Evolutionary conservation across 2,113 vertebrate species (phyloP).

Genomic region (Addax nasomaculatus): DNA sequence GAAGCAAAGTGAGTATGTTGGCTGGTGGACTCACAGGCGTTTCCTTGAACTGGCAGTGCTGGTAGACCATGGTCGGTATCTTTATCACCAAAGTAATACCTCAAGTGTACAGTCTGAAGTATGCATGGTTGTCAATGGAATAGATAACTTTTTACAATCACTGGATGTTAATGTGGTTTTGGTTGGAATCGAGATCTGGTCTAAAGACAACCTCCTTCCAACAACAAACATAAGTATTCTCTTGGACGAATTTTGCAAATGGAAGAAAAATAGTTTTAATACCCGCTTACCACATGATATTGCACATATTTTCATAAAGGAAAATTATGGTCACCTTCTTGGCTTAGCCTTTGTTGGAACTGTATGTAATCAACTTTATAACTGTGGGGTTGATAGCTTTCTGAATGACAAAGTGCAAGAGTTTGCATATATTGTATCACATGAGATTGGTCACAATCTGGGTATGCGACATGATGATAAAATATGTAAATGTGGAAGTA

Average conservation of each 20-base stretch:
- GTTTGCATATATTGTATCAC: conserved; percentile 2
- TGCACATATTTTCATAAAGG: conserved; percentile 13
- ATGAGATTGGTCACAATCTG: conserved; percentile 52
- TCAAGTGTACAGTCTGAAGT: not conserved
- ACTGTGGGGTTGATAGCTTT: conserved; percentile 14
- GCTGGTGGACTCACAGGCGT: conserved; percentile 57
- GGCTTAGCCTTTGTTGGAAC: not conserved
- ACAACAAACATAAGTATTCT: not conserved
- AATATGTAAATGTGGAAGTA: not conserved
- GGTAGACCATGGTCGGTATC: not conserved
- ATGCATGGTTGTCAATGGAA: not conserved
- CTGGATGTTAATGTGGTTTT: not conserved
- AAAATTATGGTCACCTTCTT: not conserved
- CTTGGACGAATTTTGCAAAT: fast-evolving
- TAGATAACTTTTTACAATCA: not conserved
- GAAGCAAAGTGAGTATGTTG: not conserved
- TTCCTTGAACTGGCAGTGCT: conserved; percentile 12
- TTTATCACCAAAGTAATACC: not conserved
- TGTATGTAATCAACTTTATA: not conserved
- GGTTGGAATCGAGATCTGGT: conserved; percentile 23
- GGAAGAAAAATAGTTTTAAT: not conserved
- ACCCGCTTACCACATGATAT: conserved; percentile 3
- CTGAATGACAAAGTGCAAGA: not conserved
- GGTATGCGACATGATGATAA: not conserved
- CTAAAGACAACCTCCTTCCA: not conserved